Evolutionary conservation across 2,888 invertebrate species (phyloP), one percentile per base, ranked within the genome.

Genomic region (Eristalis arbustorum): DNA sequence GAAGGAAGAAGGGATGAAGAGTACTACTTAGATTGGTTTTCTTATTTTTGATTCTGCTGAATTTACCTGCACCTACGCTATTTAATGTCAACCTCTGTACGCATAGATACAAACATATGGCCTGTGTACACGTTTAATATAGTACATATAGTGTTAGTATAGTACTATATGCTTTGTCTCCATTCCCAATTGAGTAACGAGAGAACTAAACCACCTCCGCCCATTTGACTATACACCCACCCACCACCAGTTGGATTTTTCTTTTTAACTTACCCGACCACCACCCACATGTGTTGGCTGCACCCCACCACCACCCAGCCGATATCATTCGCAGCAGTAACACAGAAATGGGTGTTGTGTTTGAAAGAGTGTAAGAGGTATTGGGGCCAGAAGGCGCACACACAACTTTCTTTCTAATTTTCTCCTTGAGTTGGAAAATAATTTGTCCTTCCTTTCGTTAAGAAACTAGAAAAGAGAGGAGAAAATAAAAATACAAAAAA

Each of bases 401-500:
- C 84, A 88, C 77, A 84, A 88, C 89, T 90, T 89, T 90, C 82
- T 83, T 83, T 79, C 90, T 90, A 91, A 90, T 91, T 90, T 91
- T 90, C 89, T 90, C 90, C 90, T 91, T 90, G 91, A 77, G 77
- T 83, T 77, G 73, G 67, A 83, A 77, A 82, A 76, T 59, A 69
- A 59, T 68, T 81, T 74, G 31, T 56, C 31, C 61, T 34, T 59
- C 6, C 59, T 42, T 83, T 34, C 11, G 42, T 56, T 73, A 90
- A 91, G 89, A 90, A 91, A 91, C 91, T 90, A 85, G 73, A 84
- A 90, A 89, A 89, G 89, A 90, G 89, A 84, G 81, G 61, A 84
- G 82, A 84, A 84, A 84, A 88, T 84, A 56, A 84, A 88, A 79
- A 79, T 72, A 79, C 37, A 85, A 85, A 84, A 85, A 81, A 82